phyloP scores from a whole-genome alignment of 1,140 invertebrate genomes.

The Phymastichus coffea region DNA sequence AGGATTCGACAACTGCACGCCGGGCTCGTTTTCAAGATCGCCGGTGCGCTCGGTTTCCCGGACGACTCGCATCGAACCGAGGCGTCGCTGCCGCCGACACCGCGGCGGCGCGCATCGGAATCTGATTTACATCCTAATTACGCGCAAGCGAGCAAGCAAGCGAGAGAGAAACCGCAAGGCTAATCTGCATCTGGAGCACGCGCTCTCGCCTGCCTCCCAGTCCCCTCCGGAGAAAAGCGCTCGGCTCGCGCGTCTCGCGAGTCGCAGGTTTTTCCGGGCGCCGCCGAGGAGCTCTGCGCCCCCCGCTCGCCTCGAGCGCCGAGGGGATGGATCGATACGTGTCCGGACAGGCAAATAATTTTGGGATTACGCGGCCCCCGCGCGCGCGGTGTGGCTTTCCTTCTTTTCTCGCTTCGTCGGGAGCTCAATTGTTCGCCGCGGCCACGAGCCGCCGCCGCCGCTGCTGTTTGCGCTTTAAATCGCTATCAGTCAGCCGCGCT shows the following conservation, averaged over 20 bases:
- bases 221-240: too few species aligned
- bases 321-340: conserved; percentile 24
- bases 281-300: not conserved
- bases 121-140: conserved; percentile 51
- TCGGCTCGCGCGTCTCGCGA: not conserved
- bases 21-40: too few species aligned
- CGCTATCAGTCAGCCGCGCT: conserved; percentile 1
- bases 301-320: too few species aligned
- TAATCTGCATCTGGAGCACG: conserved; percentile 41
- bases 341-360: conserved; percentile 26
- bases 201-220: too few species aligned
- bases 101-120: too few species aligned
- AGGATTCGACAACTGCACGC: too few species aligned
- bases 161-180: conserved; percentile 23
- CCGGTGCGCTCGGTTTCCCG: too few species aligned
- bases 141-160: conserved; percentile 11
- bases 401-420: not conserved
- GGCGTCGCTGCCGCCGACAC: too few species aligned
- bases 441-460: not conserved
- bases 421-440: conserved; percentile 11
- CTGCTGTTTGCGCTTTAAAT: conserved; percentile 10
- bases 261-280: not conserved
- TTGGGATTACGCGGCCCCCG: conserved; percentile 11
- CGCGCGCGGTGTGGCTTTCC: not conserved
- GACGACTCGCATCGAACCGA: too few species aligned